Conservation (phyloP, 2,888 invertebrate genomes). For the Tipula helvola region DNA sequence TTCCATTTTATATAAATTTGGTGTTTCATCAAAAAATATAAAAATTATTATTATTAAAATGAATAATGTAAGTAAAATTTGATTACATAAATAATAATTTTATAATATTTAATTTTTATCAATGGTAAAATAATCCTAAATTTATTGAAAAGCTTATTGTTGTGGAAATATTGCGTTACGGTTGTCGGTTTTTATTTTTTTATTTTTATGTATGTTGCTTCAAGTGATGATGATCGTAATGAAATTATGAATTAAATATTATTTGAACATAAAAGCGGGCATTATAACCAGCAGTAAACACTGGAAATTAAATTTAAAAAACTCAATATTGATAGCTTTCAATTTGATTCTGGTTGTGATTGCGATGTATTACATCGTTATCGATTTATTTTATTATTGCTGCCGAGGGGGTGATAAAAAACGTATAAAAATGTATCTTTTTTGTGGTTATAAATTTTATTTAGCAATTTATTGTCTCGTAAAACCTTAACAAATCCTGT, state of each 20-base stretch:
- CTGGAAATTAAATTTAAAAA: not conserved
- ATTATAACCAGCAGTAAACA: not conserved
- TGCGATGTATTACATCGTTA: not conserved
- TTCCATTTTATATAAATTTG: not conserved
- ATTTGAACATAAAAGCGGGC: not conserved
- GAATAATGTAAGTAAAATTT: not conserved
- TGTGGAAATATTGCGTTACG: not conserved
- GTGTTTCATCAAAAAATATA: not conserved
- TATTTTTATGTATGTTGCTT: not conserved
- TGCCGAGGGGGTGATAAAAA: not conserved
- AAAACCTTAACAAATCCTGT: not conserved
- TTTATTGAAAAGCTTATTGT: not conserved
- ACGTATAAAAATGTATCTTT: not conserved
- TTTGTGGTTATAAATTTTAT: not conserved
- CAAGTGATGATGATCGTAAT: not conserved
- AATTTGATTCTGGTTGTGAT: not conserved
- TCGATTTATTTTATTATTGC: not conserved
- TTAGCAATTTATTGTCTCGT: not conserved
- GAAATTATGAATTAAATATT: not conserved
- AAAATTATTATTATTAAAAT: not conserved
- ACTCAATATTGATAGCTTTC: not conserved
- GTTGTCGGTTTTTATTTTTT: not conserved
- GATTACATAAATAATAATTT: not conserved
- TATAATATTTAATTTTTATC: not conserved
- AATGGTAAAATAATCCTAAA: not conserved